Evolutionary conservation across 2,113 vertebrate species (phyloP), one percentile per base, ranked within the genome.

Genomic region (Mixornis gularis): DNA sequence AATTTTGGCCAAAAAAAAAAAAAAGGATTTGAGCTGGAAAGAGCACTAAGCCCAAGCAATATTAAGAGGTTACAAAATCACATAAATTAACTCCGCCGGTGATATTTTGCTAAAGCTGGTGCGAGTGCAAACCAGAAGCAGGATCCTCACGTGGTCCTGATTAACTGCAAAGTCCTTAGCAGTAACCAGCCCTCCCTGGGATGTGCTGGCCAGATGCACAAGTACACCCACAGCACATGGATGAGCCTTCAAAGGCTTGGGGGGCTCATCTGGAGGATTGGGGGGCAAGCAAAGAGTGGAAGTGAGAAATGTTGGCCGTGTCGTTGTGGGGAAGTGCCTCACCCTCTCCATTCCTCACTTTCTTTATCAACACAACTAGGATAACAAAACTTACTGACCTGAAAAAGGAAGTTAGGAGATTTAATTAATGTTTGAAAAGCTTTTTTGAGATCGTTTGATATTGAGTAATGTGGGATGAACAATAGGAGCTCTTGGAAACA

Each of bases 401-500:
- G 91, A 94, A 96, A 96, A 96, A 91, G 80, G 81, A 89, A 96
- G 91, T 96, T 85, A 44, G 36, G 95, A 93, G 92, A 93, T 91
- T 94, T 92, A 95, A 96, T 95, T 96, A 95, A 93, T 85, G 87
- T 91, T 72, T 93, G 91, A 91, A 96, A 96, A 94, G 91, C 78
- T 87, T 87, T 85, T 68, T 78, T 34, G 89, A 93, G 94, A 94
- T 93, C 0, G 8, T 92, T 89, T 93, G 94, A 94, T 96, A 94
- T 26, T 70, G 85, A 81, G 81, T 79, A 92, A 93, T 82, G 81
- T 55, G 84, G 46, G 72, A 70, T 55, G 95, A 95, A 96, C 95
- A 94, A 91, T 92, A 55, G 79, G 51, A 89, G 63, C 78, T 89
- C 78, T 92, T 87, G 76, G 92, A 92, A 86, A 93, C 83, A 93